These are phyloP conservation scores for Mastomys coucha DNA, from an alignment of 2,113 vertebrate species.

Conservation along the genomic window DNA sequence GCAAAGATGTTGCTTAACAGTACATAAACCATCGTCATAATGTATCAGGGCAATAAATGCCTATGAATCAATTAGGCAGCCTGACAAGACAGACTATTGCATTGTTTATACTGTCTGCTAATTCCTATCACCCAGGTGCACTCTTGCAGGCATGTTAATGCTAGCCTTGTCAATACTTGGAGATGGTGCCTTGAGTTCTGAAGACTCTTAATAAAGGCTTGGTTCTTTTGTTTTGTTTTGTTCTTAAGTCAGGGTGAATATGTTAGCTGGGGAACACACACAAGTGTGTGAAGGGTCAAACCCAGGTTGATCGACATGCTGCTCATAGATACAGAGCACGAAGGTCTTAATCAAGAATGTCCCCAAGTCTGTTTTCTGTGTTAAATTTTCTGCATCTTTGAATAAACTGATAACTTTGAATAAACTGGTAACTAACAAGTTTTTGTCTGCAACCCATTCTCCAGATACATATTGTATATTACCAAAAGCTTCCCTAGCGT, in stretches of 20 bases:
- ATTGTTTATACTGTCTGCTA: neutral
- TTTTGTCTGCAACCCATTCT: neutral
- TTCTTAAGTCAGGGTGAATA: neutral
- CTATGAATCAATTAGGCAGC: slow-evolving; percentile 27
- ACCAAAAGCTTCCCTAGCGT: neutral
- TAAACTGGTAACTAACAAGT: slow-evolving; percentile 15
- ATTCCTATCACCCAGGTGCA: neutral
- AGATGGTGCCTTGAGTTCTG: neutral
- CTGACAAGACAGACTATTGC: neutral
- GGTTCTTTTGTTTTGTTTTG: neutral
- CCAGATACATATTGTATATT: neutral
- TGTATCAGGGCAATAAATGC: slow-evolving; percentile 37
- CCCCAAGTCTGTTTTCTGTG: neutral
- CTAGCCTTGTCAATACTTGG: neutral
- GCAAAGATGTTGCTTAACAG: slow-evolving; percentile 53
- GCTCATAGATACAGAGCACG: neutral
- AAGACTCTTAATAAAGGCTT: neutral
- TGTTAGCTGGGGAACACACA: neutral
- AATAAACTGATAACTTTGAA: slow-evolving; percentile 56
- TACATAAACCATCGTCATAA: slow-evolving; percentile 51
- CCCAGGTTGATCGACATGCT: neutral
- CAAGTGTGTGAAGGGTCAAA: neutral
- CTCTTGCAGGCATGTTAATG: neutral
- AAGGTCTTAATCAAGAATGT: neutral
- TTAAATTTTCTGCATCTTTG: slow-evolving; percentile 30